Evolutionary conservation across 2,113 vertebrate genomes (phyloP).

Genomic region (Brevimyrus niger): DNA sequence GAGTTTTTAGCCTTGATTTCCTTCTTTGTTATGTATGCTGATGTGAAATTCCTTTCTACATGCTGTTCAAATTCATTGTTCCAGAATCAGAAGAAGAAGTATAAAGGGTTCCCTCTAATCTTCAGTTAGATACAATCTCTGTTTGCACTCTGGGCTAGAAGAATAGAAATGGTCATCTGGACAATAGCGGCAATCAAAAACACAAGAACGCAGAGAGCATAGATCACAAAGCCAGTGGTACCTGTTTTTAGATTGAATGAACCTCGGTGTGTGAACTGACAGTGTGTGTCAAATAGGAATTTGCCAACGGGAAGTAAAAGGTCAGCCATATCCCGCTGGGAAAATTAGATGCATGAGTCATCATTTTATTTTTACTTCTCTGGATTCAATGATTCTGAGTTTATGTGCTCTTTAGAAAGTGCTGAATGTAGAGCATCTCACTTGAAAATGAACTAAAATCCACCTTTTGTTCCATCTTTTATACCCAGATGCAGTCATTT

Average conservation of each 20-base stretch:
- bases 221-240: not conserved
- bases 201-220: not conserved
- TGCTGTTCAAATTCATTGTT: not conserved
- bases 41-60: not conserved
- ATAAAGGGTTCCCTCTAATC: not conserved
- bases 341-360: not conserved
- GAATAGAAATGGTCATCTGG: not conserved
- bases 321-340: not conserved
- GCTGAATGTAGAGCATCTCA: not conserved
- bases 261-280: not conserved
- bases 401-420: not conserved
- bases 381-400: not conserved
- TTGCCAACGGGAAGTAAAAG: conserved; percentile 2
- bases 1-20: not conserved
- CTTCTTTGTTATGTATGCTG: not conserved
- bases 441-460: not conserved
- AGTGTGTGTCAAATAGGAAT: not conserved
- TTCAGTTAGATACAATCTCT: not conserved
- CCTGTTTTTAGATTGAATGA: not conserved
- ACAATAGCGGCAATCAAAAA: not conserved
- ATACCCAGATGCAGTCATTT: not conserved
- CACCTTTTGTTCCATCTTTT: not conserved
- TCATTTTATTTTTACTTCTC: not conserved
- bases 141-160: not conserved
- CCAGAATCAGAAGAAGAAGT: not conserved